Percentiles rank a stretch among this genome's conserved stretches.
Evolutionary conservation across 2,113 vertebrate genomes (phyloP).

Genomic region (Scomber colias): DNA sequence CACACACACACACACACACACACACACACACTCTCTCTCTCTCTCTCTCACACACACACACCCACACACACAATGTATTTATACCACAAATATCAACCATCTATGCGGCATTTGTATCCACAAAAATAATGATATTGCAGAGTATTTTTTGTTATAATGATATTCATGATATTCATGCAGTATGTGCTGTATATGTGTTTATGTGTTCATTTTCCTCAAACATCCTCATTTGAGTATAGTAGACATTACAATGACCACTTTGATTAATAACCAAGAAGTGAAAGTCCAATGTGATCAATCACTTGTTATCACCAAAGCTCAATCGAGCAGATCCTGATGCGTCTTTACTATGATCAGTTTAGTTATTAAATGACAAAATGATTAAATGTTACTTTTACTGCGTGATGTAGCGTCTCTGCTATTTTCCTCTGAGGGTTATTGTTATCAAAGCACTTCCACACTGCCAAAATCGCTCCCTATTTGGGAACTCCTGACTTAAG

Average conservation of each 20-base stretch:
- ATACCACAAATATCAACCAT: constrained; percentile 26
- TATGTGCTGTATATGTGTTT: neutral
- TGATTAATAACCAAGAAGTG: neutral
- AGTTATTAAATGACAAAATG: neutral
- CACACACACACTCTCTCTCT: no score
- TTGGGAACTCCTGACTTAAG: neutral
- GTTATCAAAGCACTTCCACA: constrained; percentile 2
- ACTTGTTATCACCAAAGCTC: neutral
- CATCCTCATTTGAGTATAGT: neutral
- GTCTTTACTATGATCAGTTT: neutral
- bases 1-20: neutral
- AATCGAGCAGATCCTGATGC: neutral
- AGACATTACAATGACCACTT: neutral
- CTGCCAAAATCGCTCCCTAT: neutral
- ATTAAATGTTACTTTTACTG: neutral
- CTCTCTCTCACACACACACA: neutral
- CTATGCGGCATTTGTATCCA: neutral
- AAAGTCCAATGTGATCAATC: neutral
- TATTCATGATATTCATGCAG: neutral
- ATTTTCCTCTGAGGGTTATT: neutral
- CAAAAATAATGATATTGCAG: neutral
- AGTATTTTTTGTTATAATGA: neutral
- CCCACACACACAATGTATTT: constrained; percentile 16
- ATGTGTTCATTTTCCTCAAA: neutral
- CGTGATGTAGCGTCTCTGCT: neutral